Percentiles rank a stretch among this genome's conserved stretches.
Conservation (phyloP, 1,140 invertebrate species). For the Aethina tumida region DNA sequence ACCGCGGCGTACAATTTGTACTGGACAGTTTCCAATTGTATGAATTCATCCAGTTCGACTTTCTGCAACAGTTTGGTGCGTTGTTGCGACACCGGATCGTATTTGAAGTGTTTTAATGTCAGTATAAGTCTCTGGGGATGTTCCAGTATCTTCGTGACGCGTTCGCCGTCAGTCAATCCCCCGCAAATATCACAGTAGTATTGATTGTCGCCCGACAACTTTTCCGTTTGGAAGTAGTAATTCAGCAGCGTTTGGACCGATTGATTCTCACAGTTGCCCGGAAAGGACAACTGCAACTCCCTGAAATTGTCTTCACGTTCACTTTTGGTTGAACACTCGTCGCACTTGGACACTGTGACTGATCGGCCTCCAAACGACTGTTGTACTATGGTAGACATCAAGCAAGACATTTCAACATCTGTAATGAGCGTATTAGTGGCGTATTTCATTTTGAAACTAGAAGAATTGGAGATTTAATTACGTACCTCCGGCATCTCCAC, state of each 20-base stretch:
- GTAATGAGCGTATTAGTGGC: slow-evolving; percentile 29
- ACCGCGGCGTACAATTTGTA: slow-evolving; percentile 73
- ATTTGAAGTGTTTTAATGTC: slow-evolving; percentile 68
- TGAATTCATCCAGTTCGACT: slow-evolving; percentile 51
- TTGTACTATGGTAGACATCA: slow-evolving; percentile 46
- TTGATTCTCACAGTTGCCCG: slow-evolving; percentile 43
- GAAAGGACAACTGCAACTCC: slow-evolving; percentile 73
- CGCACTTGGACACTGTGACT: slow-evolving; percentile 60
- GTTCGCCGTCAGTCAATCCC: slow-evolving; percentile 62
- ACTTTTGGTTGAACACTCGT: slow-evolving; percentile 57
- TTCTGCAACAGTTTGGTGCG: slow-evolving; percentile 64
- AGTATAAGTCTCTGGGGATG: slow-evolving; percentile 67
- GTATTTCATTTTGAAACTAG: slow-evolving; percentile 8
- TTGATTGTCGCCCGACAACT: slow-evolving; percentile 64
- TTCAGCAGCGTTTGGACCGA: slow-evolving; percentile 62
- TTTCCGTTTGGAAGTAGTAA: slow-evolving; percentile 66
- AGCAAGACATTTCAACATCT: too few relatives aligned
- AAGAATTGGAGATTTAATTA: neutral
- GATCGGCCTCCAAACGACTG: slow-evolving; percentile 64
- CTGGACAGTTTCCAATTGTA: slow-evolving; percentile 41
- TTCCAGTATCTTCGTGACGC: slow-evolving; percentile 58
- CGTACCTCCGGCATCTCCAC: slow-evolving; percentile 9
- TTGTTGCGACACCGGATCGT: slow-evolving; percentile 56
- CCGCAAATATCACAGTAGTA: slow-evolving; percentile 72
- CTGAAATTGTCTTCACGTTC: slow-evolving; percentile 65